phyloP scores from a whole-genome alignment of 1,140 invertebrate genomes.

The Hestina assimilis region DNA sequence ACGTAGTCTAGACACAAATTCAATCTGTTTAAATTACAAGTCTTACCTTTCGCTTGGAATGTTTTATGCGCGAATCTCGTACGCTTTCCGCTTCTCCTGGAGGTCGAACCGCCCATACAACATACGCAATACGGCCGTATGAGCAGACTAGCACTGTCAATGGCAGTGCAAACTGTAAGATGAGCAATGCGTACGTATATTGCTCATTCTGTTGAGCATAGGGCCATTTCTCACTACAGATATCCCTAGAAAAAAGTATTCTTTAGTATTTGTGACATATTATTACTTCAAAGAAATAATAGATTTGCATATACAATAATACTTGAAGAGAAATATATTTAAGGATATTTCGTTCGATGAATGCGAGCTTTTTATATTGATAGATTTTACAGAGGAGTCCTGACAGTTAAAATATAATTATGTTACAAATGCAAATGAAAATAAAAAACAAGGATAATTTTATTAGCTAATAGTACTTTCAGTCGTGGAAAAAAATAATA shows the following conservation, averaged over 20 bases:
- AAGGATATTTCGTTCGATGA: too few species aligned
- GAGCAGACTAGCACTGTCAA: slow-evolving; percentile 89
- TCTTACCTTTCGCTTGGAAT: slow-evolving; percentile 93
- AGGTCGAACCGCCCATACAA: slow-evolving; percentile 90
- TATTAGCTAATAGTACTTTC: too few species aligned
- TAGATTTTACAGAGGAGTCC: too few species aligned
- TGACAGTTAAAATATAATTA: too few species aligned
- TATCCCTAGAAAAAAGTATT: slow-evolving; percentile 75
- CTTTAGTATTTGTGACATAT: too few species aligned
- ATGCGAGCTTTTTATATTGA: too few species aligned
- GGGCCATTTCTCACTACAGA: slow-evolving; percentile 84
- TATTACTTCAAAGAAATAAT: too few species aligned
- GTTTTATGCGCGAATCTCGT: slow-evolving; percentile 88
- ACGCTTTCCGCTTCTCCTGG: slow-evolving; percentile 91
- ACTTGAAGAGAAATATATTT: too few species aligned
- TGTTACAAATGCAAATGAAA: too few species aligned
- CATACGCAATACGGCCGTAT: slow-evolving; percentile 90
- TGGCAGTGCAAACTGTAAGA: slow-evolving; percentile 92
- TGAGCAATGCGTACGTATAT: slow-evolving; percentile 88
- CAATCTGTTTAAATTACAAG: background rate
- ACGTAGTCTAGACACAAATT: background rate
- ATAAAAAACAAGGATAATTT: too few species aligned
- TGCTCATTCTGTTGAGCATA: slow-evolving; percentile 79
- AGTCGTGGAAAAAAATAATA: too few species aligned
- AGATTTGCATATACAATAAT: too few species aligned